These are phyloP conservation scores for Dioctria linearis DNA, from an alignment of 2,888 invertebrate species.

Conservation along the genomic window DNA sequence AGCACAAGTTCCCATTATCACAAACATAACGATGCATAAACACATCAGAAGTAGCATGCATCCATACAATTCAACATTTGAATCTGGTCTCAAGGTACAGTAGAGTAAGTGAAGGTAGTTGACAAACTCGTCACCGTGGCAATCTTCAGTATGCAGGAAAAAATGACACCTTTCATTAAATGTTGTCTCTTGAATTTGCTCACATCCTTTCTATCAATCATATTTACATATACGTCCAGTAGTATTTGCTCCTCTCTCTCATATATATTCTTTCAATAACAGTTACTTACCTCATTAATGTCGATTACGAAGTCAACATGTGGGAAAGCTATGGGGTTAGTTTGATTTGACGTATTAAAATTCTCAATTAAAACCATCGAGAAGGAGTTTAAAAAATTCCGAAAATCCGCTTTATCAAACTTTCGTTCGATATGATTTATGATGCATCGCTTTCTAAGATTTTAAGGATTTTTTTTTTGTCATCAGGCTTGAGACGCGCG, in stretches of 20 bases:
- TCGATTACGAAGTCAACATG: slow-evolving; percentile 60
- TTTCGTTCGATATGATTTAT: too few relatives aligned
- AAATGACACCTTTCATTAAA: slow-evolving; percentile 67
- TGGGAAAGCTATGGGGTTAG: slow-evolving; percentile 54
- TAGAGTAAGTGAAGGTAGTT: slow-evolving; percentile 69
- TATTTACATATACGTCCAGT: too few relatives aligned
- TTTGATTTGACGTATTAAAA: slow-evolving; percentile 59
- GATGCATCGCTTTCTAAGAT: too few relatives aligned
- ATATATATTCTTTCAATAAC: not conserved
- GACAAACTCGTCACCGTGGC: slow-evolving; percentile 64
- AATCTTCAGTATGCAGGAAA: slow-evolving; percentile 66
- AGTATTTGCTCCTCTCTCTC: not conserved
- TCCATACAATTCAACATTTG: slow-evolving; percentile 56
- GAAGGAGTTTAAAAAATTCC: too few relatives aligned
- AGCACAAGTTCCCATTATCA: slow-evolving; percentile 73
- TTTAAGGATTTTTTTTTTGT: too few relatives aligned
- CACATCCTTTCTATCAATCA: slow-evolving; percentile 69
- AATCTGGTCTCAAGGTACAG: slow-evolving; percentile 65
- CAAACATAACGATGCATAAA: slow-evolving; percentile 70
- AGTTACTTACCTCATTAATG: slow-evolving; percentile 55
- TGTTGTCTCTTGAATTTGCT: slow-evolving; percentile 66
- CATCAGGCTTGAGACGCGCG: too few relatives aligned
- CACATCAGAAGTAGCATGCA: slow-evolving; percentile 57
- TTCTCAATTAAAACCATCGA: slow-evolving; percentile 56
- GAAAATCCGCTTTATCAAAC: too few relatives aligned